Percentiles rank a stretch among this genome's conserved stretches.
Conservation (phyloP, 2,888 invertebrate species). For the Branchellion lobata region DNA sequence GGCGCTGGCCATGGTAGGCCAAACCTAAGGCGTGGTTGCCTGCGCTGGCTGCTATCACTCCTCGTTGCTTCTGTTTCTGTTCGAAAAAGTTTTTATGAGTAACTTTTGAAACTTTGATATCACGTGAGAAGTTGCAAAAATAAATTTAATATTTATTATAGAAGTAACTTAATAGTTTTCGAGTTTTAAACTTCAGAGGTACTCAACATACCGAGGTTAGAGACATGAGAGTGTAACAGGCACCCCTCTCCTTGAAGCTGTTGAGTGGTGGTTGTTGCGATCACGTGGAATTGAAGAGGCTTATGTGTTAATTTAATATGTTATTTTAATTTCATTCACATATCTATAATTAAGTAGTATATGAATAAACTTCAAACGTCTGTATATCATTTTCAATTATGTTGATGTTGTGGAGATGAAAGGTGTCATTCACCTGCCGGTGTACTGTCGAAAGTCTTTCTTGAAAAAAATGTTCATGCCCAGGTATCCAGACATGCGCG, state of each 20-base stretch:
- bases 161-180: neutral
- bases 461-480: constrained; percentile 87
- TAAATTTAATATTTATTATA: neutral
- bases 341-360: too few relatives aligned
- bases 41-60: constrained; percentile 87
- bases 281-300: too few relatives aligned
- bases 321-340: too few relatives aligned
- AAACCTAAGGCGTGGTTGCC: constrained; percentile 89
- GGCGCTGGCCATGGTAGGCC: constrained; percentile 75
- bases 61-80: constrained; percentile 71
- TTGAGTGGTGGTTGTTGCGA: too few relatives aligned
- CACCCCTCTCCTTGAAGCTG: constrained; percentile 92
- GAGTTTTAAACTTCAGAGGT: constrained; percentile 77
- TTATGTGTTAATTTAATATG: too few relatives aligned
- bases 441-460: constrained; percentile 88
- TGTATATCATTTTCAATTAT: too few relatives aligned
- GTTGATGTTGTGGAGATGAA: too few relatives aligned
- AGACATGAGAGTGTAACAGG: constrained; percentile 78
- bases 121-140: too few relatives aligned
- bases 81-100: neutral
- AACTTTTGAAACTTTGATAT: neutral
- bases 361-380: too few relatives aligned
- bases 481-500: constrained; percentile 75
- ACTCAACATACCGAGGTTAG: constrained; percentile 67
- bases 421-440: constrained; percentile 75